Base-by-base conservation (phyloP, 1,140 invertebrate species). In the Caerostris darwini region DNA sequence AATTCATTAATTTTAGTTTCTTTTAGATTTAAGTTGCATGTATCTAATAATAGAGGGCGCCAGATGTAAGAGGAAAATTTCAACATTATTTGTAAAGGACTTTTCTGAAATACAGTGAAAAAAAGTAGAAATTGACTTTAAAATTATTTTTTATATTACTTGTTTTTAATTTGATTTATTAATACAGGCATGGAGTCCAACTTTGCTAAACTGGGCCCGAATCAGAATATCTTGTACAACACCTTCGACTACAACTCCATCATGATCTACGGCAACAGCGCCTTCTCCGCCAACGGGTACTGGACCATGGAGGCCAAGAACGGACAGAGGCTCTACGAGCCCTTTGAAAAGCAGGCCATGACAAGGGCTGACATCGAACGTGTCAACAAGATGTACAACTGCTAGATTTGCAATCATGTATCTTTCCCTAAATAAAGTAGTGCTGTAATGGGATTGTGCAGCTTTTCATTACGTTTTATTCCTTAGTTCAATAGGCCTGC, bases 331-430 rank as follows among this genome's bases (percentile, higher is more conserved):
- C 59, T 85, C 3, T 67, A 17, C 3, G 56, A 94, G 7, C 58
- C 94, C n/a, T 90, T 53, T 19, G 19, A 67, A 0, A 94, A 94
- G 85, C 14, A 67, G 2, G 59, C 71, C 3, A 90, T 94, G 94
- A 90, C 94, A 2, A 7, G 12, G 53, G 95, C 95, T 19, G 96
- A 97, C 95, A 94, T 97, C 34, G 83, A 94, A 7, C 96, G 97
- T 92, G 95, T 97, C 83, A 96, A 96, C 93, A 96, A 96, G 82
- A 95, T 97, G 57, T 97, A 97, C 95, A 95, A 96, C 95, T 93
- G 96, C 95, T 94, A 95, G 95, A 64, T 10, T 89, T n/a, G 19
- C 34, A 34, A 6, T 17, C 17, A n/a, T 67, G 3, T 17, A 17
- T 2, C 6, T 3, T n/a, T 64, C 61, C 34, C 34, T 34, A 2